A percentile compares a stretch with the other conserved stretches of the same genome.
Conservation (phyloP, 2,888 invertebrate genomes). For the Drosophila mimica region DNA sequence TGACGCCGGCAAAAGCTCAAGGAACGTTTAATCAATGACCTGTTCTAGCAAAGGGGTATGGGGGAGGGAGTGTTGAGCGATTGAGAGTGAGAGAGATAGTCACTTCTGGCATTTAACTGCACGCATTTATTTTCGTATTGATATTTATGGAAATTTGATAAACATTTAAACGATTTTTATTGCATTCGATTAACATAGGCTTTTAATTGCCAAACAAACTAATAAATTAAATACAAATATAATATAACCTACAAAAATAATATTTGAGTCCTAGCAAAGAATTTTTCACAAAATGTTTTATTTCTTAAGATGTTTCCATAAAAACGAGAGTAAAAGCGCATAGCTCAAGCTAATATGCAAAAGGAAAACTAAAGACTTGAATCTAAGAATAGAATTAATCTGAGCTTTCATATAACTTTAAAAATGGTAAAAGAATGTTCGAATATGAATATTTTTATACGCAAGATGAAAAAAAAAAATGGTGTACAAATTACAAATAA, state of each 20-base stretch:
- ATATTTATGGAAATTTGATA: conserved; percentile 75
- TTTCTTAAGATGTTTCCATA: background rate
- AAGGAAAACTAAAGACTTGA: background rate
- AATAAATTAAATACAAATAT: conserved; percentile 4
- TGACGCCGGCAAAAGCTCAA: conserved; percentile 48
- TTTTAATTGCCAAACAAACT: conserved; percentile 34
- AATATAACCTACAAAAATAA: background rate
- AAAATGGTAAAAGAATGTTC: no score
- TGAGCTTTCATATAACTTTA: background rate
- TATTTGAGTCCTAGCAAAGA: background rate
- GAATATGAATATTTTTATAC: no score
- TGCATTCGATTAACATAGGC: conserved; percentile 27
- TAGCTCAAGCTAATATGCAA: no score
- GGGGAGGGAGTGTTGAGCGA: background rate
- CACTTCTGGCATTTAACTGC: conserved; percentile 35
- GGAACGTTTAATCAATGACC: conserved; percentile 73
- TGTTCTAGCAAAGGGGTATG: conserved; percentile 5
- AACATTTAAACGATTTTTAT: conserved; percentile 54
- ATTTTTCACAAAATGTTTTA: background rate
- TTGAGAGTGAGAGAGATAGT: conserved; percentile 3
- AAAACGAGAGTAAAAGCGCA: background rate
- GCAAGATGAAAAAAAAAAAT: no score
- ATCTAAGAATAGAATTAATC: background rate
- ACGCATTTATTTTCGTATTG: conserved; percentile 35
- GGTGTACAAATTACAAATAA: no score